Evolutionary conservation across 2,113 vertebrate species (phyloP).

Genomic region (Halcyon senegalensis): DNA sequence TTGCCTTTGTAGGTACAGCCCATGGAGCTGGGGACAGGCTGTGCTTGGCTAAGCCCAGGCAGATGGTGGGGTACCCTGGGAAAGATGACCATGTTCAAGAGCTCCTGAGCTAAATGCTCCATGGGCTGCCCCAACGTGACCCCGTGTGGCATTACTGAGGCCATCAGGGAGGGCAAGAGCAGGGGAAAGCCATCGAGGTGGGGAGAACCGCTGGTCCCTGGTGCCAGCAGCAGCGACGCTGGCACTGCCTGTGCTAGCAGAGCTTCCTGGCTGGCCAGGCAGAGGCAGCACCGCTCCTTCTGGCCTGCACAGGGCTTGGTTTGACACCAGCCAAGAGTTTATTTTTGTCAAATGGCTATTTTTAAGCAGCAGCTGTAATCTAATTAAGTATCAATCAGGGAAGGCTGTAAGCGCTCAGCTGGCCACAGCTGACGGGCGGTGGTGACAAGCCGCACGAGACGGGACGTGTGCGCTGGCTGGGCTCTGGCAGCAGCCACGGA

Average conservation of each 20-base stretch:
- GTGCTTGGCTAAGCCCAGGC: accelerated
- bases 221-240: not conserved
- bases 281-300: not conserved
- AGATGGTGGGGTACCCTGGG: not conserved
- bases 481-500: not conserved
- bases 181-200: not conserved
- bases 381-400: conserved; percentile 46
- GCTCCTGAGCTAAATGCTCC: not conserved
- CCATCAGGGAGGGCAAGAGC: not conserved
- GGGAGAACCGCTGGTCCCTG: accelerated
- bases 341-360: conserved; percentile 19
- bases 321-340: not conserved
- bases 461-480: not conserved
- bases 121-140: accelerated
- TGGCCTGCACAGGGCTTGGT: not conserved
- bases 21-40: accelerated
- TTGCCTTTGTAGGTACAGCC: not conserved
- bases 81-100: accelerated
- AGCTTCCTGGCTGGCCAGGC: not conserved
- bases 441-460: not conserved
- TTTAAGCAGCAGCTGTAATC: conserved; percentile 47
- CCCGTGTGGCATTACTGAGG: not conserved
- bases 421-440: not conserved
- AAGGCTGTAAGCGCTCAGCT: not conserved
- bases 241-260: not conserved